Base-by-base conservation (phyloP, 2,888 invertebrate genomes). In the Clivina fossor region DNA sequence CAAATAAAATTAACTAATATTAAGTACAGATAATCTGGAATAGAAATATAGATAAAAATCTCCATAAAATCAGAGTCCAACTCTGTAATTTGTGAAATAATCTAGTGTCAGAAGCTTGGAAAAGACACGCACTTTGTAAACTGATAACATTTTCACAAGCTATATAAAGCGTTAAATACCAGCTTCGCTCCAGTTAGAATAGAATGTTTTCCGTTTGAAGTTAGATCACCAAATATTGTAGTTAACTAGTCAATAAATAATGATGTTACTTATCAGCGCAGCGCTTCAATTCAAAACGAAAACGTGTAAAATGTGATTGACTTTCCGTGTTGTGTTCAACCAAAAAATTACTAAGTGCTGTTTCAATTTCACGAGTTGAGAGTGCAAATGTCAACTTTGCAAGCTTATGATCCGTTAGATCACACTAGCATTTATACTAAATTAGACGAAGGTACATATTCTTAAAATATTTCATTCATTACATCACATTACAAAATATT, bases 341-440 rank as follows among this genome's bases (percentile, higher is more conserved):
- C 13, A 33, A 19, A 8, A 30, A 13, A 30, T 30, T 4, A 11
- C 9, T 30, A 11, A 30, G 13, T 9, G 4, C n/a, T 30, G 30
- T 3, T 3, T 2, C 9, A 30, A 13, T 37, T 35, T 13, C 22
- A 11, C n/a, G n/a, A n/a, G n/a, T n/a, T n/a, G n/a, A n/a, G n/a
- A n/a, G n/a, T n/a, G n/a, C n/a, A n/a, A 19, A 46, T 54, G 48
- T 56, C 43, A 48, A 47, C 35, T 58, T 57, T 55, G 50, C 40
- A 62, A 56, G 64, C 63, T 38, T 66, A 65, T 59, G 71, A 73
- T 62, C 71, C 71, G 48, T 62, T 73, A 43, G 66, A 70, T 44
- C 84, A 85, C 67, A 83, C 84, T 26, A 80, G 81, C 69, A 85
- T 86, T 71, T 85, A 85, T 68, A 79, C 77, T 60, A 76, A 80